Conservation (phyloP, 2,113 vertebrate species). For the Ageneiosus marmoratus region DNA sequence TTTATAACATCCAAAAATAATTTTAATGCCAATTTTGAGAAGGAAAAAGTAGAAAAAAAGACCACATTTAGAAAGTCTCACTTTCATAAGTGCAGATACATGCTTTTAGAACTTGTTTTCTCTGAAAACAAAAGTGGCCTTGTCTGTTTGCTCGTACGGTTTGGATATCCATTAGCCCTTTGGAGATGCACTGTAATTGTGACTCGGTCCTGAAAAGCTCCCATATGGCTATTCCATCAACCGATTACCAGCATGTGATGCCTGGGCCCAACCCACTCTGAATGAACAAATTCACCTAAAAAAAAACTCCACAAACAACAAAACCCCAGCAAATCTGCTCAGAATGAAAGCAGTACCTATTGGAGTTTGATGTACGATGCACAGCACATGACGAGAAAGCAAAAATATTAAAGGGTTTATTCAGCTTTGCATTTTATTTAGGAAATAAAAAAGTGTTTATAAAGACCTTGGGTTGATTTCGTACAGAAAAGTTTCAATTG, state of each 20-base stretch:
- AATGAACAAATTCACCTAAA: conserved; percentile 36
- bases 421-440: too few species aligned
- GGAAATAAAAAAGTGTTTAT: too few species aligned
- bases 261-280: conserved; percentile 12
- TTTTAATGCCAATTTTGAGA: not conserved
- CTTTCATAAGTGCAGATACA: conserved; percentile 3
- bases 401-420: too few species aligned
- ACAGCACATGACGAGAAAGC: too few species aligned
- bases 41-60: not conserved
- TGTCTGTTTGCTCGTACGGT: conserved; percentile 31
- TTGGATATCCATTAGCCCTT: conserved; percentile 49
- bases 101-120: conserved; percentile 46
- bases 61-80: conserved; percentile 2
- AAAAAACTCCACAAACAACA: not conserved
- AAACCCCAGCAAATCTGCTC: not conserved
- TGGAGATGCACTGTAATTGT: conserved; percentile 53
- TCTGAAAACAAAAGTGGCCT: conserved; percentile 40
- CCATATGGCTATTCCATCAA: conserved; percentile 41
- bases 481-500: too few species aligned
- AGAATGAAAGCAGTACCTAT: conserved; percentile 16
- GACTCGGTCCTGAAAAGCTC: conserved; percentile 46
- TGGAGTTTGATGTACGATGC: conserved; percentile 1
- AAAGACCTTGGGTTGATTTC: too few species aligned
- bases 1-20: conserved; percentile 1
- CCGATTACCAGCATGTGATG: conserved; percentile 27